Percentiles rank a stretch among this genome's conserved stretches.
Conservation (phyloP, 2,113 vertebrate species). For the Oreochromis spilurus region DNA sequence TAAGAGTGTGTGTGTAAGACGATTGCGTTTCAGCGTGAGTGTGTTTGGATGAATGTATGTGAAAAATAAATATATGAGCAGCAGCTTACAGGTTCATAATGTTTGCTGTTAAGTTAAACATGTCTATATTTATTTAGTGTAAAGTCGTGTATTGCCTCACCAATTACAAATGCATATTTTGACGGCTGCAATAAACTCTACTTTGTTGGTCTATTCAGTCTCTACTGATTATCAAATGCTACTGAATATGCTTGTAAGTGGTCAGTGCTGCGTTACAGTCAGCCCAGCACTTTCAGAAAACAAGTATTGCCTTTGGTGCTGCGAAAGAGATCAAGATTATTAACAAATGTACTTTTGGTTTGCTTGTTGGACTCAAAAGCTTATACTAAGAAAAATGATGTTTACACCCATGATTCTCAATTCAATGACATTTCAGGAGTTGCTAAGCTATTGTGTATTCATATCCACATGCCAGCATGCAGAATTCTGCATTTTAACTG, state of each 20-base stretch:
- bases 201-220: conserved; percentile 10
- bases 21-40: neutral
- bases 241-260: conserved; percentile 27
- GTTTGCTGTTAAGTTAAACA: conserved; percentile 24
- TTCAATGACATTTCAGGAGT: conserved; percentile 17
- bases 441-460: neutral
- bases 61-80: neutral
- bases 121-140: conserved; percentile 70
- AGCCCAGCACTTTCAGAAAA: conserved; percentile 55
- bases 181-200: neutral
- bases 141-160: conserved; percentile 1
- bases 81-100: conserved; percentile 5
- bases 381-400: conserved; percentile 2
- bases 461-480: conserved; percentile 7
- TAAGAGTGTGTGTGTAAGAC: neutral
- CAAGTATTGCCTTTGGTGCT: conserved; percentile 36
- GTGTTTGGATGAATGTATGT: neutral
- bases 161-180: conserved; percentile 12
- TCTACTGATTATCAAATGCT: conserved; percentile 29
- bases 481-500: neutral
- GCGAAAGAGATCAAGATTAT: conserved; percentile 14
- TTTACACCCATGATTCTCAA: conserved; percentile 37
- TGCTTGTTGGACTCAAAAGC: neutral
- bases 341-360: neutral
- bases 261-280: conserved; percentile 6